Evolutionary conservation across 1,140 invertebrate genomes (phyloP), one percentile per base, ranked within the genome.

Genomic region (Carcinoscorpius rotundicauda): DNA sequence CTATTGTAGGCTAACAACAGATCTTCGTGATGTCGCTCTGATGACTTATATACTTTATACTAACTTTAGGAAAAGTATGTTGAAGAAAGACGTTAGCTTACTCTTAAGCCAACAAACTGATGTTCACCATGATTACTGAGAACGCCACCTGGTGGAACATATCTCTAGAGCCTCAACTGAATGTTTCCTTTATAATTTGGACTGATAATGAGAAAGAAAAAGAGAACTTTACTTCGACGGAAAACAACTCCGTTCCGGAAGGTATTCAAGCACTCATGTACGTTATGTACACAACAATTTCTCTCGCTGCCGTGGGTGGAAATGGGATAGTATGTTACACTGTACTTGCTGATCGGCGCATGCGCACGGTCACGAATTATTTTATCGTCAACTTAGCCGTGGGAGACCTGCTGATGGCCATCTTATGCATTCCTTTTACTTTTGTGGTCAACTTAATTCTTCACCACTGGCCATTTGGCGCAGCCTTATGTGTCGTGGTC

Each of bases 281-380:
- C 86, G 82, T 83, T 48, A 76, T 81, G 10, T 77, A 89, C 10
- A 88, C 88, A 64, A 79, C 83, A 0, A 88, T 92, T 81, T 78
- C 89, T 10, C 76, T 88, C 49, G 81, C 89, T 5, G 87, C 89
- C 3, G 85, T 87, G 58, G 83, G 85, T 5, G 90, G 90, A 5
- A 93, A 93, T 73, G 82, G 84, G 55, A 88, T 91, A 66, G 89
- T 92, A 50, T 88, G 91, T 71, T 92, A 89, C 88, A 92, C 92
- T 71, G 88, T 92, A 29, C 82, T 88, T 78, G 80, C 79, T 62
- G 88, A 94, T 78, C 85, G 89, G 67, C 67, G 77, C 51, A 72
- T 72, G 72, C 56, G 73, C 8, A 71, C 88, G 0, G 88, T 92
- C 3, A 93, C 89, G 3, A 93, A 92, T 72, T 89, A 87, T 73